Percentiles rank a stretch among this genome's conserved stretches.
phyloP scores from a whole-genome alignment of 2,888 invertebrate genomes.

The Apamea crenata region DNA sequence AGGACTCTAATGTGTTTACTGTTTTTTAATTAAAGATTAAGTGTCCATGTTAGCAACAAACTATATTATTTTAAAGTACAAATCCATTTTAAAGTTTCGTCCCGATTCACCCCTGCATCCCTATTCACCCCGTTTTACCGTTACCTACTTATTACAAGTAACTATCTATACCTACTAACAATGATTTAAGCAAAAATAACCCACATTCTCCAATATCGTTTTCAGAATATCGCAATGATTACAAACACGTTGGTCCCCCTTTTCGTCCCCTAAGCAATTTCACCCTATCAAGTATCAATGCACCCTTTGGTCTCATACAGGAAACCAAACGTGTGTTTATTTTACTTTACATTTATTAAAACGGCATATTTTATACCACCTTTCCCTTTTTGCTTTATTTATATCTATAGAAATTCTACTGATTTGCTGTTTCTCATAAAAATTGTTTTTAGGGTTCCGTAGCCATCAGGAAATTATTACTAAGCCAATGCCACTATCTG shows the following conservation, averaged over 20 bases:
- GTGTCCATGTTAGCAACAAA: no score
- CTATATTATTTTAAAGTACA: no score
- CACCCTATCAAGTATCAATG: conserved; percentile 37
- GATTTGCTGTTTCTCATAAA: not conserved
- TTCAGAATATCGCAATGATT: conserved; percentile 32
- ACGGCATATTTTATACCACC: not conserved
- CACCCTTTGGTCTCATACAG: conserved; percentile 31
- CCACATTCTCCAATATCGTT: not conserved
- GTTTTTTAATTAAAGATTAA: no score
- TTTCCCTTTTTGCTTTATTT: not conserved
- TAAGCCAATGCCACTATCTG: not conserved
- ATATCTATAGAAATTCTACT: conserved; percentile 9
- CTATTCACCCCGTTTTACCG: no score
- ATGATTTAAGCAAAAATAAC: conserved; percentile 6
- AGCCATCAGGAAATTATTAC: not conserved
- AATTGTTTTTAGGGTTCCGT: conserved; percentile 1
- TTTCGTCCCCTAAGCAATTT: conserved; percentile 39
- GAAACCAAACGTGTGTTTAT: conserved; percentile 37
- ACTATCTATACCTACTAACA: not conserved
- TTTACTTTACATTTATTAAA: conserved; percentile 25
- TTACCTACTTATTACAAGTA: not conserved
- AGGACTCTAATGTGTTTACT: no score
- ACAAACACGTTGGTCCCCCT: conserved; percentile 10
- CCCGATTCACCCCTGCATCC: no score
- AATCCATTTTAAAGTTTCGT: no score